These are phyloP conservation scores for Branchellion lobata DNA, from an alignment of 2,888 invertebrate species.

Conservation along the genomic window DNA sequence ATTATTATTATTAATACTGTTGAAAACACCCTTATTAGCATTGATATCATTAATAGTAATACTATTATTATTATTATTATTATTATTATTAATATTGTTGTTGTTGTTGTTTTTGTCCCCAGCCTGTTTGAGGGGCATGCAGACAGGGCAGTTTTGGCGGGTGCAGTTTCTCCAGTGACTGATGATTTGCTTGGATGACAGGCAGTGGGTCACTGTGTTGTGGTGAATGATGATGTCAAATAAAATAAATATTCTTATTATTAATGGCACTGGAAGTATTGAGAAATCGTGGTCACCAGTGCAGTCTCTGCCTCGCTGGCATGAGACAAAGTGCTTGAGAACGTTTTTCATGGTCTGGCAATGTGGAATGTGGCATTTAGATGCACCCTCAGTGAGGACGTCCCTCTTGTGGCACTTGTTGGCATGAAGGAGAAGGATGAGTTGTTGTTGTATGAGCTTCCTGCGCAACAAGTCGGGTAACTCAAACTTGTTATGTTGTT, in stretches of 20 bases:
- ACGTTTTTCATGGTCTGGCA: slow-evolving; percentile 99
- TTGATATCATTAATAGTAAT: neutral
- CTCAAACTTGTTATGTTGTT: neutral
- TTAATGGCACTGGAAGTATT: no score
- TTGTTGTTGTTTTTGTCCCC: slow-evolving; percentile 23
- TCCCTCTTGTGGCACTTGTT: slow-evolving; percentile 97
- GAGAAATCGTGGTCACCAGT: no score
- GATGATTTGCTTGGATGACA: slow-evolving; percentile 95
- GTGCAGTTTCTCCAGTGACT: slow-evolving; percentile 98
- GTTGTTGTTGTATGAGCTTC: slow-evolving; percentile 95
- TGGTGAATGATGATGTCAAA: neutral
- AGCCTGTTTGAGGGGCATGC: slow-evolving; percentile 88
- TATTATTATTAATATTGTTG: neutral
- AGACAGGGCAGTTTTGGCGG: slow-evolving; percentile 92
- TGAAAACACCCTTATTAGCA: neutral
- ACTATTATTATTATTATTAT: neutral
- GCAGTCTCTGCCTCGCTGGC: slow-evolving; percentile 74
- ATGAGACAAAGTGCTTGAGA: slow-evolving; percentile 94
- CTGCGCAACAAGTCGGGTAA: slow-evolving; percentile 62
- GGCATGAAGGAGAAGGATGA: slow-evolving; percentile 92
- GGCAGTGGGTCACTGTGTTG: slow-evolving; percentile 84
- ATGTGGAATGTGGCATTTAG: slow-evolving; percentile 85
- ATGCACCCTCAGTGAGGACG: slow-evolving; percentile 70
- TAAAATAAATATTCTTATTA: no score
- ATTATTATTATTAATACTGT: neutral